Evolutionary conservation across 2,113 vertebrate genomes (phyloP).

Genomic region (Hipposideros armiger): DNA sequence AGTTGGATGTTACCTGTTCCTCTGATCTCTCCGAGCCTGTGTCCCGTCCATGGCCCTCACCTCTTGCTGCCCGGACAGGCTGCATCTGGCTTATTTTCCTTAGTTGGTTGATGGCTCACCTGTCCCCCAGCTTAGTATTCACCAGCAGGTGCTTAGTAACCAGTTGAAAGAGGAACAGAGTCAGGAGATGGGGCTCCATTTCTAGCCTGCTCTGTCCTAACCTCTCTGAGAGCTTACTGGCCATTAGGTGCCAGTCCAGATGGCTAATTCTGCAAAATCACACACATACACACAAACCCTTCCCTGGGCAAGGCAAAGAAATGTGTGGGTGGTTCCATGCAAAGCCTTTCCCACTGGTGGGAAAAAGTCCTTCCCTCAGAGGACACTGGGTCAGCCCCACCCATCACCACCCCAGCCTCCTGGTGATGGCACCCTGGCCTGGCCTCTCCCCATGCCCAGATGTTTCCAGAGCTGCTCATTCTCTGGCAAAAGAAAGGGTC

Average conservation of each 20-base stretch:
- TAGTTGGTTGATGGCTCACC: neutral
- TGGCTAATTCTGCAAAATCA: neutral
- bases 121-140: neutral
- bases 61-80: neutral
- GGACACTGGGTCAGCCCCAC: too few species aligned
- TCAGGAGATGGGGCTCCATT: neutral
- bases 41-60: neutral
- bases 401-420: neutral
- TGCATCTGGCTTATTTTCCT: neutral
- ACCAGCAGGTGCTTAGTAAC: neutral
- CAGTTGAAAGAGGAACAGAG: neutral
- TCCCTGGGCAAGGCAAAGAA: neutral
- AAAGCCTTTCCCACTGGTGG: neutral
- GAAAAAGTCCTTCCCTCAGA: neutral
- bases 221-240: neutral
- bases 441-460: neutral
- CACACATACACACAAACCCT: neutral
- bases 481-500: neutral
- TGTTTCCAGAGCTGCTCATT: neutral
- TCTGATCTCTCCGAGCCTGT: rapidly evolving
- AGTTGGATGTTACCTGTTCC: neutral
- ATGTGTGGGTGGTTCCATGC: neutral
- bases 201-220: neutral
- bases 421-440: neutral
- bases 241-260: neutral